Base-by-base conservation (phyloP, 2,113 vertebrate species). In the Ophiodon elongatus region DNA sequence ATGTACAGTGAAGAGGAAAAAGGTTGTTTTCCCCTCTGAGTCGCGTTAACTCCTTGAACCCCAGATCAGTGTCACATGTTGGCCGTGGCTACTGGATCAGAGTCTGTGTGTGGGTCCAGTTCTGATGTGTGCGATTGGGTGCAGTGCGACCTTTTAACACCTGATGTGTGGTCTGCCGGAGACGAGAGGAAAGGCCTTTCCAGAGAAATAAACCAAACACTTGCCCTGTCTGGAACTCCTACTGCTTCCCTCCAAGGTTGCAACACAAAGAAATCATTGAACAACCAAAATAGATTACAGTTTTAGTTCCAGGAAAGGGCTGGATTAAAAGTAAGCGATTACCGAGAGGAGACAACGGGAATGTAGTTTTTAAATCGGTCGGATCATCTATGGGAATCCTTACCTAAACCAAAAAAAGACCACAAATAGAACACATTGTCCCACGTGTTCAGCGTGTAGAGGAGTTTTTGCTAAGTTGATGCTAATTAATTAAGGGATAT, bases 1-100 rank as follows among this genome's bases (percentile, higher is more conserved):
- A 39, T 82, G 79, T 72, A 50, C 80, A 76, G 60, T 37, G 19
- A n/a, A 27, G 45, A 64, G 47, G 45, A 33, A 81, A 80, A 65
- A 39, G 69, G 59, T 35, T 37, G 21, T 52, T 74, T 47, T 73
- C 39, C 62, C 35, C 66, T 83, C 27, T 31, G 41, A 76, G 57
- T 79, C 57, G 52, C 29, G 43, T 70, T 84, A 75, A 84, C 47
- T 63, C 45, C 2, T 79, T 62, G 5, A 66, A 15, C 73, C 56
- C 66, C 33, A 57, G 33, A 45, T 35, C 23, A 82, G 45, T 47
- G 73, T 52, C 47, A 8, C 57, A 54, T 25, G 27, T 60, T 23
- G 8, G 2, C 52, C n/a, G 43, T 56, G n/a, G 33, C 9, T 60
- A 65, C 33, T n/a, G 21, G 23, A 17, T 45, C 35, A 31, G 60